These are phyloP conservation scores for Drosophila miranda DNA, from an alignment of 1,140 invertebrate genomes.

Conservation along the genomic window DNA sequence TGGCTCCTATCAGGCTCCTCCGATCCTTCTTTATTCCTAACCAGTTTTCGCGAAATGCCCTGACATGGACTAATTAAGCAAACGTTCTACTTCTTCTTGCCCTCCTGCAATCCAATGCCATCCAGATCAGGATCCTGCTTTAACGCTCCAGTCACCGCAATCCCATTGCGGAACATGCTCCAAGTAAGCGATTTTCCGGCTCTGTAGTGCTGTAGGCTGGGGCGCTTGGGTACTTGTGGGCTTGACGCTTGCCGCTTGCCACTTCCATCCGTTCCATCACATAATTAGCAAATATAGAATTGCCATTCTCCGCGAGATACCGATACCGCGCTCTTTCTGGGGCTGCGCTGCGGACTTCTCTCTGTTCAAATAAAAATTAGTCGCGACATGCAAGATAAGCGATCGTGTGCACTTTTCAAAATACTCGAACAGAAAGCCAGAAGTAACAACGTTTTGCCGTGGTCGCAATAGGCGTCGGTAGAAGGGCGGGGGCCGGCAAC, in stretches of 20 bases:
- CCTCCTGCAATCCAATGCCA: conserved; percentile 16
- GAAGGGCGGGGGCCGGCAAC: conserved; percentile 8
- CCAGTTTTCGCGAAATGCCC: background rate
- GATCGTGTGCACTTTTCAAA: conserved; percentile 53
- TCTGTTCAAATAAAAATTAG: conserved; percentile 65
- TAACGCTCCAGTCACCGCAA: conserved; percentile 5
- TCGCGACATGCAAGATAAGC: conserved; percentile 70
- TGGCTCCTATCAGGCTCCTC: conserved; percentile 10
- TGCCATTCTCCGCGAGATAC: conserved; percentile 6
- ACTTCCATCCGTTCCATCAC: conserved; percentile 21
- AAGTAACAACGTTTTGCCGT: conserved; percentile 51
- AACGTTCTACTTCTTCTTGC: background rate
- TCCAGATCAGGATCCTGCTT: background rate
- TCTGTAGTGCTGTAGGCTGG: conserved; percentile 1
- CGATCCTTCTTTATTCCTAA: background rate
- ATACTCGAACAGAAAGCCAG: conserved; percentile 12
- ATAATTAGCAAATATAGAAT: conserved; percentile 58
- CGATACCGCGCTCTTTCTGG: conserved; percentile 19
- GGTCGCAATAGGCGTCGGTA: conserved; percentile 1
- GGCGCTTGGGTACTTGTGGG: background rate
- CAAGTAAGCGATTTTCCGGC: background rate
- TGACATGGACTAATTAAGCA: conserved; percentile 23
- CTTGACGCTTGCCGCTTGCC: too few relatives aligned
- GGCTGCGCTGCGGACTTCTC: background rate
- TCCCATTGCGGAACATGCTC: too few relatives aligned